A percentile compares a stretch with the other conserved stretches of the same genome.
These are phyloP conservation scores for Pleuronectes platessa DNA, from an alignment of 2,113 vertebrate genomes.

Conservation along the genomic window DNA sequence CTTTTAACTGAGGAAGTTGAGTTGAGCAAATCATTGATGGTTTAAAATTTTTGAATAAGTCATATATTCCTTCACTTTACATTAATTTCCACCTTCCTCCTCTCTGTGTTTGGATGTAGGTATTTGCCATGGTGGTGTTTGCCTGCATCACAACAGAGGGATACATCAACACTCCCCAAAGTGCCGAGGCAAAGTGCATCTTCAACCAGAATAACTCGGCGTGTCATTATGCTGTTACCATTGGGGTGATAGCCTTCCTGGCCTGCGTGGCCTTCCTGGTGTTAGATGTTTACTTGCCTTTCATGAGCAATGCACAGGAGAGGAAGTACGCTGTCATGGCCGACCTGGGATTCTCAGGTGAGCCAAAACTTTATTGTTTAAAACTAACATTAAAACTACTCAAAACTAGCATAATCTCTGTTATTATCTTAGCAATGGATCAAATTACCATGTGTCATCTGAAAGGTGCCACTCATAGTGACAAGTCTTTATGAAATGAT, in stretches of 20 bases:
- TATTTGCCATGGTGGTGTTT: conserved; percentile 91
- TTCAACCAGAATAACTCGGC: conserved; percentile 87
- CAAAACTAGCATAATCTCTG: not conserved
- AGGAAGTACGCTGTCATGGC: conserved; percentile 88
- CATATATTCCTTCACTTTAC: not conserved
- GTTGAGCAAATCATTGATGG: conserved; percentile 7
- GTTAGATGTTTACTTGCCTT: conserved; percentile 87
- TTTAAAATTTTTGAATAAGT: not conserved
- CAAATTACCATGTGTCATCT: not conserved
- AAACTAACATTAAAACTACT: conserved; percentile 6
- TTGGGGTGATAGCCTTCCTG: conserved; percentile 90
- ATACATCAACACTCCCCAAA: conserved; percentile 58
- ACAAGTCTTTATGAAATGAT: not conserved
- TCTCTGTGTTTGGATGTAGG: conserved; percentile 53
- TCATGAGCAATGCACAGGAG: conserved; percentile 87
- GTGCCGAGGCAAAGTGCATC: conserved; percentile 61
- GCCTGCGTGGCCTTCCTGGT: conserved; percentile 86
- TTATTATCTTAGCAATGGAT: not conserved
- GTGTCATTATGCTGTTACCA: conserved; percentile 86
- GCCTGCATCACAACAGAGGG: conserved; percentile 88
- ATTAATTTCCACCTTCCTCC: not conserved
- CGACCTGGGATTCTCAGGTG: conserved; percentile 91
- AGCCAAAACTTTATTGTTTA: not conserved
- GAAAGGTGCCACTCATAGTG: not conserved
- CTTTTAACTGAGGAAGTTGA: not conserved